A percentile compares a stretch with the other conserved stretches of the same genome.
These are phyloP conservation scores for Philopedon plagiatum DNA, from an alignment of 2,888 invertebrate genomes.

Conservation along the genomic window DNA sequence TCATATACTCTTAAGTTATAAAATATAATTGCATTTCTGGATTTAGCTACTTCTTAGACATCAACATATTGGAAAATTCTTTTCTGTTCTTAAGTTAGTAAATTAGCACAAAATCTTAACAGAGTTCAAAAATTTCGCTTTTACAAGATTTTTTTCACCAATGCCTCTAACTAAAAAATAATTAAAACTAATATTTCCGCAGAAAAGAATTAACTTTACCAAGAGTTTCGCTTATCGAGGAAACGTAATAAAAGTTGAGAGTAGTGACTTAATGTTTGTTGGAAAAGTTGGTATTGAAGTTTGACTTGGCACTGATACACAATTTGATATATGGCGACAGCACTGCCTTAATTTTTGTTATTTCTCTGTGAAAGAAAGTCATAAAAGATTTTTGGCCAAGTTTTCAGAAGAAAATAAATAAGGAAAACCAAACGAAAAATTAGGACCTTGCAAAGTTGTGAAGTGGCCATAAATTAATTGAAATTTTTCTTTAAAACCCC, in stretches of 20 bases:
- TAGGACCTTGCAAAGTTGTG: conserved; percentile 12
- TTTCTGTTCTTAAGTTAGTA: no score
- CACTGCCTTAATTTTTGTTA: conserved; percentile 44
- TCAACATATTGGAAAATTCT: no score
- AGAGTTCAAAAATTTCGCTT: no score
- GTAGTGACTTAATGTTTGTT: conserved; percentile 45
- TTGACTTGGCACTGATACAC: conserved; percentile 48
- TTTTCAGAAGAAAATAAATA: conserved; percentile 38
- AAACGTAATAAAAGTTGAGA: conserved; percentile 47
- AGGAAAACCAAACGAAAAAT: conserved; percentile 25
- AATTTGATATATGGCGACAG: conserved; percentile 46
- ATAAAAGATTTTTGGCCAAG: conserved; percentile 44
- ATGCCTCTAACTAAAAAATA: not conserved
- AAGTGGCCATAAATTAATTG: not conserved
- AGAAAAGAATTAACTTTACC: conserved; percentile 21
- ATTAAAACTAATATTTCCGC: conserved; percentile 7
- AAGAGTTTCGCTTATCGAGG: conserved; percentile 26
- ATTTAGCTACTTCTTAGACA: no score
- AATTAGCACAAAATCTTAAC: no score
- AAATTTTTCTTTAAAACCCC: no score
- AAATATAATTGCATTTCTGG: no score
- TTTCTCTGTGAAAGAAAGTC: conserved; percentile 34
- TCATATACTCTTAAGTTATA: no score
- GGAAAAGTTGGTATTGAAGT: conserved; percentile 47
- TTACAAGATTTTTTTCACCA: no score